phyloP scores from a whole-genome alignment of 2,113 vertebrate genomes.

The Neofelis nebulosa region DNA sequence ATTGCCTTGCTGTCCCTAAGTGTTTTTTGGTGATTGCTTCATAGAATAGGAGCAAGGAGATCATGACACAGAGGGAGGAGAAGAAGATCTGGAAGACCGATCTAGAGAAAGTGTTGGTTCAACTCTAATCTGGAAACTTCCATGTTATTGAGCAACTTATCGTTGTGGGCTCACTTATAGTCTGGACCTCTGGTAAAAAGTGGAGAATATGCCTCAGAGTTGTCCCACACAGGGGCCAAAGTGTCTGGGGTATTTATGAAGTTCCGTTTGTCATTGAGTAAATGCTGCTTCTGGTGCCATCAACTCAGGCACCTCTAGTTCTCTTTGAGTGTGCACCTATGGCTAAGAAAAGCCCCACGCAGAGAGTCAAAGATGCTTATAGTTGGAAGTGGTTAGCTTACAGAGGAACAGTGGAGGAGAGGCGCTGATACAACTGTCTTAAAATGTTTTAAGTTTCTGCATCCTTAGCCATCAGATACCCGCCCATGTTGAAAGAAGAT shows the following conservation, averaged over 20 bases:
- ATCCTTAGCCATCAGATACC: not conserved
- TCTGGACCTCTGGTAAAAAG: not conserved
- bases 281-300: not conserved
- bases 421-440: not conserved
- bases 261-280: not conserved
- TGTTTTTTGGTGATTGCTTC: not conserved
- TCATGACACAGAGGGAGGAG: not conserved
- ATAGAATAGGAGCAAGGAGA: not conserved
- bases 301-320: not conserved
- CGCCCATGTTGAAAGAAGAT: not conserved
- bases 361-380: not conserved
- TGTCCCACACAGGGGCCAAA: not conserved
- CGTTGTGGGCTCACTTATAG: not conserved
- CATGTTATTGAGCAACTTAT: not conserved
- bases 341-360: not conserved
- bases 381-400: not conserved
- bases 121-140: not conserved
- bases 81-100: not conserved
- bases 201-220: not conserved
- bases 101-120: not conserved
- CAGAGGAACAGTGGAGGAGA: not conserved
- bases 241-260: not conserved
- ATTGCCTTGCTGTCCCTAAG: not conserved
- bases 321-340: not conserved
- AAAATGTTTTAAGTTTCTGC: not conserved